A percentile compares a stretch with the other conserved stretches of the same genome.
phyloP scores from a whole-genome alignment of 2,113 vertebrate species.

The Lipophrys pholis region DNA sequence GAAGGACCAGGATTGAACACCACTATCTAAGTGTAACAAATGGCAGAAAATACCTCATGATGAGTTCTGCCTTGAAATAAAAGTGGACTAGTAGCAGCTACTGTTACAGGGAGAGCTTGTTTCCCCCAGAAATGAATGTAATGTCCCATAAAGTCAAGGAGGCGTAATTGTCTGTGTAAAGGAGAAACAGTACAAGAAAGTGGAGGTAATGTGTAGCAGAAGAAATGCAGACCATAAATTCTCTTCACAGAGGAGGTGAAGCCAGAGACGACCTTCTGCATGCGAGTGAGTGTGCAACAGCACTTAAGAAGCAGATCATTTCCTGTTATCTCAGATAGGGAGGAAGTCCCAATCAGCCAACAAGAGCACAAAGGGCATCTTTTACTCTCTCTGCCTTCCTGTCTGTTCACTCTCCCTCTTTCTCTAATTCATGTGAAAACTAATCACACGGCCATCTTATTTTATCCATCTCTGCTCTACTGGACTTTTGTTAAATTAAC shows the following conservation, averaged over 20 bases:
- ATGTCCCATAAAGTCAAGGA: no score
- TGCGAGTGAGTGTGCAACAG: not conserved
- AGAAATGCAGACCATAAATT: constrained; percentile 63
- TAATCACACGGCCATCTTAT: no score
- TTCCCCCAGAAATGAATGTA: no score
- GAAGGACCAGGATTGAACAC: no score
- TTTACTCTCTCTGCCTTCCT: constrained; percentile 14
- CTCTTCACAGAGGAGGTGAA: constrained; percentile 26
- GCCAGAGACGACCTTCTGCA: not conserved
- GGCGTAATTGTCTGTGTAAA: not conserved
- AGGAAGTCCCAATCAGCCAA: constrained; percentile 65
- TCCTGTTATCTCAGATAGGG: constrained; percentile 65
- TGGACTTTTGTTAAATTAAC: constrained; percentile 55
- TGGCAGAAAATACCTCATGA: no score
- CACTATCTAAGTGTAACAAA: no score
- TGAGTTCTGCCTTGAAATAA: no score
- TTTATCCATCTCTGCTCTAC: no score
- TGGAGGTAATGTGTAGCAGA: constrained; percentile 57
- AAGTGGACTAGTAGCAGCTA: no score
- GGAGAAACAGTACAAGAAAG: constrained; percentile 36
- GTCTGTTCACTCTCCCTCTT: constrained; percentile 7
- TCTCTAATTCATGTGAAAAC: no score
- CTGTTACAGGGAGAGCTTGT: no score
- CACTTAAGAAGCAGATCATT: constrained; percentile 34
- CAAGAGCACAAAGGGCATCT: constrained; percentile 47